Evolutionary conservation across 2,113 vertebrate species (phyloP), one percentile per base, ranked within the genome.

Genomic region (Eclectus roratus): DNA sequence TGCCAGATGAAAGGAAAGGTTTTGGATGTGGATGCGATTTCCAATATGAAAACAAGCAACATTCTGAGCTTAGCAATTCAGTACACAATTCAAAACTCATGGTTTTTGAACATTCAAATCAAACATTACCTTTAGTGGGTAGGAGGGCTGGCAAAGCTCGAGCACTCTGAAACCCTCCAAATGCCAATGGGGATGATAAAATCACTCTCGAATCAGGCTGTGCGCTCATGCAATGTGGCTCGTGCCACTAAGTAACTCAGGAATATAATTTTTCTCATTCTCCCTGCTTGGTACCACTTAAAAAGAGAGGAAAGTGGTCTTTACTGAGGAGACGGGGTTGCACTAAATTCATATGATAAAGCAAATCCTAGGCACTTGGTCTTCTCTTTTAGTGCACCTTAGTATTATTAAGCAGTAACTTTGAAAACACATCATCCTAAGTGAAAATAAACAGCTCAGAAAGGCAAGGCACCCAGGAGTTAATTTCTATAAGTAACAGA

Each of bases 401-500:
- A 47, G 19, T 52, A 43, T 73, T 71, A 73, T 25, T 58, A 88
- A 88, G 88, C 65, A 85, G 1, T 25, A 90, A 74, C 43, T 64
- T 89, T n/a, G 47, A 71, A 90, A 93, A 43, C 28, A 65, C 24
- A 78, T 49, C 33, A 60, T 65, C n/a, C 35, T 88, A 70, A 93
- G 76, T 49, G 70, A 93, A 95, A 96, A 74, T 46, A 90, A 91
- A 86, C 61, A 83, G 27, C 55, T 81, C 37, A 61, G 76, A 90
- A 86, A 92, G 43, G 35, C 78, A 85, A 95, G 80, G 55, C 77
- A 91, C 28, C 79, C 79, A 86, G 65, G 80, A 94, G 52, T 92
- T 92, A 96, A 95, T 83, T 88, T 92, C 85, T 92, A 55, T 74
- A 92, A 88, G 65, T 90, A 93, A 64, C 10, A 64, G 77, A 94